Base-by-base conservation (phyloP, 2,113 vertebrate genomes). In the Strix aluco region DNA sequence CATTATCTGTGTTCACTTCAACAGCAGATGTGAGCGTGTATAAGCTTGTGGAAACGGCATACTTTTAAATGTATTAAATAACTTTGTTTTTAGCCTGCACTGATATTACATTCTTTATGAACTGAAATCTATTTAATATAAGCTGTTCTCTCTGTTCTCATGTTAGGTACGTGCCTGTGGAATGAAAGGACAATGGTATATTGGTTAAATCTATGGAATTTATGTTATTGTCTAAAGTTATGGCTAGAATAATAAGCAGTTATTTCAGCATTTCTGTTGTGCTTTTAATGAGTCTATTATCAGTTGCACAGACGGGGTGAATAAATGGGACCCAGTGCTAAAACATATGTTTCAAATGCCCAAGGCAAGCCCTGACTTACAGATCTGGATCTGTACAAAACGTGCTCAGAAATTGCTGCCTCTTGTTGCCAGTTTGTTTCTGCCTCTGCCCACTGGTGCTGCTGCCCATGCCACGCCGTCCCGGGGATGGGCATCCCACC, bases 241-340 rank as follows among this genome's bases (percentile, higher is more conserved):
- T 22, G 54, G 71, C 52, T 55, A 11, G 70, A 77, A 70, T 89
- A 88, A 94, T 27, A 71, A 91, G 66, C 87, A 81, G 90, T 71
- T 79, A 87, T 71, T 80, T 87, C 78, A 88, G 79, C 66, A 27
- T 87, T 95, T 93, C 85, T 75, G 73, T 29, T 84, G 81, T 57
- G 84, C 89, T 86, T 85, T 81, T 94, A 69, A 59, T 69, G 90
- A 90, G 47, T 65, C 77, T 57, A 32, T 91, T 75, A 88, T 92
- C 95, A 92, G 71, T 52, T 34, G 52, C 46, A n/a, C 66, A 86
- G 92, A 42, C 3, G 5, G 74, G 78, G 44, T 2, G 27, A 54
- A 8, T 82, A 40, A 77, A 34, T 54, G 84, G 74, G 65, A 51
- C 19, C 57, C 79, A 49, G 87, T 32, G 3, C 67, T 88, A 30